A percentile compares a stretch with the other conserved stretches of the same genome.
These are phyloP conservation scores for Nymphalis io DNA, from an alignment of 1,140 invertebrate genomes.

Conservation along the genomic window DNA sequence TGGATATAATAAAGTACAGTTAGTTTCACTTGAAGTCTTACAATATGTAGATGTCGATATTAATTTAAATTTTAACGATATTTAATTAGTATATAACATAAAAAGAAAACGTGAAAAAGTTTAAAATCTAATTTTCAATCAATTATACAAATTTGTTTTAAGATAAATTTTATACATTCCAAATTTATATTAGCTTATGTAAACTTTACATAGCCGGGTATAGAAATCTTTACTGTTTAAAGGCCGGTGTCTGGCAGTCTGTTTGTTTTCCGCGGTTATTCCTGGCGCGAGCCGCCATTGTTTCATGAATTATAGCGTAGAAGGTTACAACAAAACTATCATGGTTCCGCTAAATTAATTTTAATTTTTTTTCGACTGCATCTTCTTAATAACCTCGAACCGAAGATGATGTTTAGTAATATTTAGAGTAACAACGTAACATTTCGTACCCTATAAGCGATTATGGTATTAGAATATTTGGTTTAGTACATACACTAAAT, in stretches of 20 bases:
- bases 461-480: too few relatives aligned
- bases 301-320: constrained; percentile 62
- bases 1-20: too few relatives aligned
- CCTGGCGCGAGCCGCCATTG: constrained; percentile 60
- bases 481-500: too few relatives aligned
- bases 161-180: background rate
- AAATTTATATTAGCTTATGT: background rate
- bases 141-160: too few relatives aligned
- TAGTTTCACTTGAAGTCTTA: too few relatives aligned
- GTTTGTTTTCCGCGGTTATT: constrained; percentile 71
- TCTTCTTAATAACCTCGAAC: background rate
- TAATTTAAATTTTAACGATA: too few relatives aligned
- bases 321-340: constrained; percentile 47
- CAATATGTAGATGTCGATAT: too few relatives aligned
- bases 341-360: background rate
- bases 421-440: too few relatives aligned
- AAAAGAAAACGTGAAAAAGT: too few relatives aligned
- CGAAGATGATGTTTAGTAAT: background rate
- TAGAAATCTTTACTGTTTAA: constrained; percentile 25
- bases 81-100: too few relatives aligned
- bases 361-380: background rate
- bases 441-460: too few relatives aligned
- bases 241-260: constrained; percentile 46
- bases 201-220: constrained; percentile 8
- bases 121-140: too few relatives aligned